These are phyloP conservation scores for Tragelaphus oryx DNA, from an alignment of 2,797 vertebrate species.

Conservation along the genomic window DNA sequence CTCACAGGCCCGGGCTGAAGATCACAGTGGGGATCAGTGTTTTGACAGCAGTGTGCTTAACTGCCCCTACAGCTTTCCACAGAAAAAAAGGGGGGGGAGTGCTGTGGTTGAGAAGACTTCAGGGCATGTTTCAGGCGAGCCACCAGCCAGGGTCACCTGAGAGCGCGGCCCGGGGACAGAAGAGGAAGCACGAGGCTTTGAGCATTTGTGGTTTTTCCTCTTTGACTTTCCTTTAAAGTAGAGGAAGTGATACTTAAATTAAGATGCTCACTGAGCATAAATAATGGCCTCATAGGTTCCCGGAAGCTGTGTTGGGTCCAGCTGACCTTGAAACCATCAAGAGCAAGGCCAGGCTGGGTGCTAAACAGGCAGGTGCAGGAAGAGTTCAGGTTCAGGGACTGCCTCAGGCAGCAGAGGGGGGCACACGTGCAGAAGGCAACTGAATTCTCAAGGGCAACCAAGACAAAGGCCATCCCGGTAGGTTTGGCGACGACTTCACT, in stretches of 20 bases:
- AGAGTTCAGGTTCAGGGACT: not conserved
- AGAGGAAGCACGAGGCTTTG: not conserved
- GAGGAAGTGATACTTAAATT: not conserved
- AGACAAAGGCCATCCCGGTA: conserved; percentile 40
- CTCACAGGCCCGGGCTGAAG: not conserved
- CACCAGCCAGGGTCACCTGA: not conserved
- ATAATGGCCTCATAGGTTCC: not conserved
- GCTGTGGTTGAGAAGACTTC: not conserved
- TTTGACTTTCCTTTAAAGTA: not conserved
- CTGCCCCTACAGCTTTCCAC: not conserved
- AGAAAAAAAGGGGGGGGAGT: not conserved
- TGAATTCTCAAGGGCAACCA: conserved; percentile 10
- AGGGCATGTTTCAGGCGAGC: not conserved
- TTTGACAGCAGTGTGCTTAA: not conserved
- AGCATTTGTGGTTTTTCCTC: not conserved
- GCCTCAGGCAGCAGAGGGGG: not conserved
- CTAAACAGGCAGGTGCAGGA: not conserved
- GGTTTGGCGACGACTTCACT: not conserved
- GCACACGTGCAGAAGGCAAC: not conserved
- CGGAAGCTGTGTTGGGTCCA: not conserved
- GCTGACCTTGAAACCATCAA: not conserved
- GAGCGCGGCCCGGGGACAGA: not conserved
- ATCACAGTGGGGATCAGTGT: not conserved
- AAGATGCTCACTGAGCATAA: not conserved
- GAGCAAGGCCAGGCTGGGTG: not conserved